Conservation (phyloP, 2,888 invertebrate species). For the Tromatobia lineatoria region DNA sequence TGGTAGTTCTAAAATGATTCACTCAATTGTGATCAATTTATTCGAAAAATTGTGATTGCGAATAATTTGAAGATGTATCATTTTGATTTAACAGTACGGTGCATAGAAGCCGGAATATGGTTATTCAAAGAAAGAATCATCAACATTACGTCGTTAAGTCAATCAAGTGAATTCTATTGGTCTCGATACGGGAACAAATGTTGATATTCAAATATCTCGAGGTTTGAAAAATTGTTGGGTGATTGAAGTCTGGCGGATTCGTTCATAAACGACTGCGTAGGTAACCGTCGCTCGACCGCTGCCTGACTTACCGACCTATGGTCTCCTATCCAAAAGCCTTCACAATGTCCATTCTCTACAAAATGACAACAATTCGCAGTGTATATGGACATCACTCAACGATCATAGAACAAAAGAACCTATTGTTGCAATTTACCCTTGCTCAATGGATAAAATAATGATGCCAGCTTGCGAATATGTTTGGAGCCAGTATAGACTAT, state of each 20-base stretch:
- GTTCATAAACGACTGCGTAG: background rate
- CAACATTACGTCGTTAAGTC: background rate
- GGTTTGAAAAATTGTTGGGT: no score
- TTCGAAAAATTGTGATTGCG: no score
- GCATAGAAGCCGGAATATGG: no score
- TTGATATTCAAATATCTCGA: no score
- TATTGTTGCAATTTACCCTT: background rate
- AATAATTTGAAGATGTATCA: no score
- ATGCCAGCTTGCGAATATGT: background rate
- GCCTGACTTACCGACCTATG: conserved; percentile 10
- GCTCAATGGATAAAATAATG: background rate
- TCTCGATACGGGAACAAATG: background rate
- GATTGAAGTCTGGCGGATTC: no score
- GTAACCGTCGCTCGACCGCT: background rate
- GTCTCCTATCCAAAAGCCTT: background rate
- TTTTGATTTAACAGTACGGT: no score
- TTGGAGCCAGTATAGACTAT: no score
- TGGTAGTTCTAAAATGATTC: background rate
- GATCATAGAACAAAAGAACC: background rate
- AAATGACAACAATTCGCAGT: background rate
- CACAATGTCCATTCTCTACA: background rate
- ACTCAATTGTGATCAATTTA: background rate
- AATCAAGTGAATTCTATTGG: background rate
- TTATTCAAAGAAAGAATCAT: no score
- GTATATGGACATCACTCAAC: background rate